phyloP scores from a whole-genome alignment of 2,797 vertebrate species.

The Tragelaphus oryx region DNA sequence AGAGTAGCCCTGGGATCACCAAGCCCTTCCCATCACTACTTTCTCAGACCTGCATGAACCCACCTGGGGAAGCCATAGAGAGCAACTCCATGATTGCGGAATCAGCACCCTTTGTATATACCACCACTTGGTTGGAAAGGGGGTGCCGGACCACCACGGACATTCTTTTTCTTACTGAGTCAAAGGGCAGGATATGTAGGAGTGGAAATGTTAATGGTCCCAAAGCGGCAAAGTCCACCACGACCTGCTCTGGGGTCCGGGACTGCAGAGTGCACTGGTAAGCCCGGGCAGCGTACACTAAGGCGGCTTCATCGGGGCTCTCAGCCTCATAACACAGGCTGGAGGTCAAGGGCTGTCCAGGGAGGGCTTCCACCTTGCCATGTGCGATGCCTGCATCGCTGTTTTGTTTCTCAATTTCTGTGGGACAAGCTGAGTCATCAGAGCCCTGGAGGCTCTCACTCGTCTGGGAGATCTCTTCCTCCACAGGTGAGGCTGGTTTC shows the following conservation, averaged over 20 bases:
- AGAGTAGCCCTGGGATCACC: neutral
- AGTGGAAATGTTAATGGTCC: constrained; percentile 87
- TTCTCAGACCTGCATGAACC: neutral
- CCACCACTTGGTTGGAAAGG: constrained; percentile 87
- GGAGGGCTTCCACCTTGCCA: neutral
- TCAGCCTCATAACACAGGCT: constrained; percentile 91
- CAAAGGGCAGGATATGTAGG: constrained; percentile 93
- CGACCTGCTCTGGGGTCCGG: constrained; percentile 87
- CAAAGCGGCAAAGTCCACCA: constrained; percentile 87
- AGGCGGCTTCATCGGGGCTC: constrained; percentile 94
- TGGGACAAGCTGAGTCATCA: neutral
- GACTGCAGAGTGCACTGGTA: constrained; percentile 89
- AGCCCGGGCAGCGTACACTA: constrained; percentile 92
- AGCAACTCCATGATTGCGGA: constrained; percentile 92
- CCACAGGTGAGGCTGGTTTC: constrained; percentile 69
- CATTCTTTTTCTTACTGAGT: constrained; percentile 94
- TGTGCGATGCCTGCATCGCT: neutral
- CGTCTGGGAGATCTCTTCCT: constrained; percentile 51
- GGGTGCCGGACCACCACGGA: constrained; percentile 95
- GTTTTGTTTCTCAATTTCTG: neutral
- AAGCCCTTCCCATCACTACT: accelerated
- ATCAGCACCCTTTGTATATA: constrained; percentile 96
- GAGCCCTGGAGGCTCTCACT: neutral
- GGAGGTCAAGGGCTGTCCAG: neutral
- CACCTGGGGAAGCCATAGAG: constrained; percentile 76